These are phyloP conservation scores for Andinoacara biseriatus DNA, from an alignment of 2,113 vertebrate species.

Conservation along the genomic window DNA sequence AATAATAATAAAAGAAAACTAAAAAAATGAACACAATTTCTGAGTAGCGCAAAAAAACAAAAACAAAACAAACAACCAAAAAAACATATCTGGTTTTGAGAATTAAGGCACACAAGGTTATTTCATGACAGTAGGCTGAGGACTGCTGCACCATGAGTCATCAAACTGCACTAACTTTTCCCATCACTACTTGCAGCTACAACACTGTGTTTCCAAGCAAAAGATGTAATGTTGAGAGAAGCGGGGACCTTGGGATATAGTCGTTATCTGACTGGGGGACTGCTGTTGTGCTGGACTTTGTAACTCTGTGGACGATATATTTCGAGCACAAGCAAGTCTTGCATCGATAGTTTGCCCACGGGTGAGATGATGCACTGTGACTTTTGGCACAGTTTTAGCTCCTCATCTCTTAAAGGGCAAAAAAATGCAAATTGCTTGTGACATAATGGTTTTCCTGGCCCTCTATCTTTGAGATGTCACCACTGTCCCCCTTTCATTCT, in stretches of 20 bases:
- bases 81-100: background rate
- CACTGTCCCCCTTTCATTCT: conserved; percentile 23
- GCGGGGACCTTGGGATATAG: conserved; percentile 18
- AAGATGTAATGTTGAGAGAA: background rate
- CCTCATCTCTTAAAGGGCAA: conserved; percentile 37
- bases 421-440: conserved; percentile 42
- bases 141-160: conserved; percentile 42
- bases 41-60: background rate
- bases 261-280: background rate
- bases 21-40: background rate
- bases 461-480: conserved; percentile 29
- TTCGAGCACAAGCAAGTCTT: background rate
- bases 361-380: conserved; percentile 32
- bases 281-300: background rate
- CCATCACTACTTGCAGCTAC: conserved; percentile 12
- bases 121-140: conserved; percentile 10
- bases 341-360: conserved; percentile 20
- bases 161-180: conserved; percentile 13
- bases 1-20: too few relatives aligned
- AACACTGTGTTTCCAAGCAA: conserved; percentile 17
- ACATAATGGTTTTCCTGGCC: conserved; percentile 19
- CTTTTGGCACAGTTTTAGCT: conserved; percentile 47
- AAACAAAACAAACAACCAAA: too few relatives aligned
- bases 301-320: conserved; percentile 8
- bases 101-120: background rate